Conservation (phyloP, 2,888 invertebrate species). For the Palloptera scutellata region DNA sequence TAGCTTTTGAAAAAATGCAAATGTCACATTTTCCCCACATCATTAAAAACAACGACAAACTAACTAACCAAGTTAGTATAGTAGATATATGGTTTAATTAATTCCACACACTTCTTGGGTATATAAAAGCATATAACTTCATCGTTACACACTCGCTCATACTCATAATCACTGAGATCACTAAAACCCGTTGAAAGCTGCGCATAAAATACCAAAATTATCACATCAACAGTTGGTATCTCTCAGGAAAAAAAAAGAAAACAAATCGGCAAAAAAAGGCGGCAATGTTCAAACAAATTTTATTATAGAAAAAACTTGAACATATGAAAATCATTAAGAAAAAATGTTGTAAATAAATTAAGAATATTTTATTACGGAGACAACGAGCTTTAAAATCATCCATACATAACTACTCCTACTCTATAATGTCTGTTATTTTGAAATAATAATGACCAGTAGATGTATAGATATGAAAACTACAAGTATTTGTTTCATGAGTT, state of each 20-base stretch:
- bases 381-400: neutral
- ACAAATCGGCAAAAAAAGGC: too few relatives aligned
- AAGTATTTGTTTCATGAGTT: neutral
- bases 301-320: neutral
- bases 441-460: neutral
- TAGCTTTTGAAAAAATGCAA: constrained; percentile 23
- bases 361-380: constrained; percentile 14
- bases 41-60: constrained; percentile 10
- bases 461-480: neutral
- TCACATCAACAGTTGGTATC: constrained; percentile 23
- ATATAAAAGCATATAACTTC: constrained; percentile 20
- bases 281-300: neutral
- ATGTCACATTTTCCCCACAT: constrained; percentile 30
- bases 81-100: constrained; percentile 23
- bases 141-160: neutral
- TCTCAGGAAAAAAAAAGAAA: neutral
- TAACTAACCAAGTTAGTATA: neutral
- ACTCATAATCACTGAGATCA: neutral
- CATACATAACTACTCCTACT: too few relatives aligned
- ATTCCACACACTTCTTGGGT: constrained; percentile 18
- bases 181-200: constrained; percentile 19
- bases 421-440: too few relatives aligned
- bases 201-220: constrained; percentile 20
- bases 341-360: constrained; percentile 20
- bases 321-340: constrained; percentile 17